A percentile compares a stretch with the other conserved stretches of the same genome.
These are phyloP conservation scores for Galeopsomyia nigrocyanea DNA, from an alignment of 2,888 invertebrate genomes.

Conservation along the genomic window DNA sequence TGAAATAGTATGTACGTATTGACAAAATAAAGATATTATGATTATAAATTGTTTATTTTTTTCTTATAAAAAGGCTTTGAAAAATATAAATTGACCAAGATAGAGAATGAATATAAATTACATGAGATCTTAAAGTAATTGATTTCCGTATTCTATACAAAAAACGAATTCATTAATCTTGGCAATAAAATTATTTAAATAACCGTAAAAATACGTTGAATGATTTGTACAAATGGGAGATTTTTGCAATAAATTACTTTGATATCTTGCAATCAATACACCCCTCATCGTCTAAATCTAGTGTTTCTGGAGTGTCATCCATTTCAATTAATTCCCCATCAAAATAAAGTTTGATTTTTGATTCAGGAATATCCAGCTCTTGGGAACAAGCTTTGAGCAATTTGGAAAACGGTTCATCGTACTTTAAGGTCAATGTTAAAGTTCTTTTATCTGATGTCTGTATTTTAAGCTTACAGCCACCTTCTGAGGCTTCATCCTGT, in stretches of 20 bases:
- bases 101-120: too few relatives aligned
- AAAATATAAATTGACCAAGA: too few relatives aligned
- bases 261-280: slow-evolving; percentile 59
- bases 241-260: slow-evolving; percentile 23
- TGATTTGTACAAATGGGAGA: slow-evolving; percentile 1
- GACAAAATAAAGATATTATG: slow-evolving; percentile 48
- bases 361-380: slow-evolving; percentile 53
- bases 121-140: too few relatives aligned
- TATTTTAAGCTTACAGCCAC: slow-evolving; percentile 58
- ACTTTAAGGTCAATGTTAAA: slow-evolving; percentile 52
- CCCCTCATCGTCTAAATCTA: slow-evolving; percentile 62
- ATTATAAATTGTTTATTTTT: slow-evolving; percentile 30
- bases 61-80: neutral
- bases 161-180: neutral
- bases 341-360: slow-evolving; percentile 59
- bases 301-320: slow-evolving; percentile 59
- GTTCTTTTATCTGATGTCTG: slow-evolving; percentile 57
- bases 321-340: slow-evolving; percentile 59
- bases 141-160: neutral
- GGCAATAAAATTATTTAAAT: neutral
- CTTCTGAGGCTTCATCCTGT: slow-evolving; percentile 22
- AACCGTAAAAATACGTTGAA: neutral
- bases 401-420: slow-evolving; percentile 52
- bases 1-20: slow-evolving; percentile 47
- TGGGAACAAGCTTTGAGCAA: slow-evolving; percentile 54